Evolutionary conservation across 2,113 vertebrate genomes (phyloP), one percentile per base, ranked within the genome.

Genomic region (Callionymus lyra): DNA sequence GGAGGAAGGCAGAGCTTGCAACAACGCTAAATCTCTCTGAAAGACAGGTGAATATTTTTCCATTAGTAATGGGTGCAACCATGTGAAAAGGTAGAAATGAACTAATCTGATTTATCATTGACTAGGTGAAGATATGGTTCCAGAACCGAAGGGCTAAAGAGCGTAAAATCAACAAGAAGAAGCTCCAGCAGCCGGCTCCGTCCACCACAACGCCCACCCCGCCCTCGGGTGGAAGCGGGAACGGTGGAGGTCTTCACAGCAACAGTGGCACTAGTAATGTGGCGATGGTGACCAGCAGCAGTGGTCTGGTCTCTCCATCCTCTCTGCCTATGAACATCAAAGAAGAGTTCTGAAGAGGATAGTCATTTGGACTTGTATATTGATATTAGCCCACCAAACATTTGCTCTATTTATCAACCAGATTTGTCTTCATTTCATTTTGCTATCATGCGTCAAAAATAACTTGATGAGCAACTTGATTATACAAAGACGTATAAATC

Each of bases 91-190:
- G 21, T 4, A 27, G 21, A 27, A 27, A 27, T 27, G 4, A 27
- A 27, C 21, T 27, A 5, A 8, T 27, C 21, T 27, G 21, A 27
- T 27, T 27, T 27, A 8, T 27, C 8, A 16, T 15, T 31, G 15
- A n/a, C 12, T 32, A 45, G 44, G 44, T 45, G 33, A 45, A 45
- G 44, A 45, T 45, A 12, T 45, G 44, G 44, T 45, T 45, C 44
- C 44, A 45, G 44, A 45, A 45, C 31, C 44, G 44, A 9, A 31
- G 44, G 4, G 44, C 44, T 8, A 45, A 45, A 35, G 44, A 45
- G 11, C 44, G 44, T 16, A 45, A 45, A 9, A 35, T 45, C 10
- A 19, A 33, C 44, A 45, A 45, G 44, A 45, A 45, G 33, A 45
- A 45, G 16, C 44, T 34, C 16, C 44, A 44, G 32, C 32, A 34